Conservation (phyloP, 1,140 invertebrate species). For the Heliothis virescens region DNA sequence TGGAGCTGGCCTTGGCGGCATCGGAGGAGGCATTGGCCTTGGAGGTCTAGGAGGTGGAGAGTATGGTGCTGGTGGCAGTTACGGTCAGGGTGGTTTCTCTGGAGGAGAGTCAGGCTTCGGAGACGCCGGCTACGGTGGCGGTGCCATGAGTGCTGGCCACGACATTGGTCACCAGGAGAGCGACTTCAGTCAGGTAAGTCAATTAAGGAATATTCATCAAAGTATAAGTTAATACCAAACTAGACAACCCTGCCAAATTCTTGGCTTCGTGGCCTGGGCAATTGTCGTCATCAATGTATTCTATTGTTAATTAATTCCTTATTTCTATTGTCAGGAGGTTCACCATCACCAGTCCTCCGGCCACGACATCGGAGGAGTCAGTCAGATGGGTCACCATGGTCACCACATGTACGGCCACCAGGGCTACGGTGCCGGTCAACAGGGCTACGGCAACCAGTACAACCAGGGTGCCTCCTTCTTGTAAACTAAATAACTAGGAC, state of each 20-base stretch:
- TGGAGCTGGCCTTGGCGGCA: not conserved
- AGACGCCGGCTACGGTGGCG: conserved; percentile 3
- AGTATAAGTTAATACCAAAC: not conserved
- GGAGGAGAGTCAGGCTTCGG: conserved; percentile 11
- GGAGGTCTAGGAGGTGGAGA: not conserved
- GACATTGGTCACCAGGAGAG: conserved; percentile 34
- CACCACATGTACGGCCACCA: conserved; percentile 15
- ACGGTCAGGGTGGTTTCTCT: conserved; percentile 17
- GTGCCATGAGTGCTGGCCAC: conserved; percentile 9
- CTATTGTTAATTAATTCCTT: not conserved
- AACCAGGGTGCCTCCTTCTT: not conserved
- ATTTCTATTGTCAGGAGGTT: not conserved
- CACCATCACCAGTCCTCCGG: conserved; percentile 13
- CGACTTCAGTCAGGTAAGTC: conserved; percentile 26
- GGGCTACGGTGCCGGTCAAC: conserved; percentile 9
- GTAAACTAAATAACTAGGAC: not conserved
- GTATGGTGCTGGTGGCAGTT: not conserved
- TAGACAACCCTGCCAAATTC: no score
- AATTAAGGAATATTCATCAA: not conserved
- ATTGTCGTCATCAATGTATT: no score
- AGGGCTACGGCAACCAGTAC: conserved; percentile 19
- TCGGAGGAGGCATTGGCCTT: not conserved
- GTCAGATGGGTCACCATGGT: not conserved
- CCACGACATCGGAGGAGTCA: conserved; percentile 43
- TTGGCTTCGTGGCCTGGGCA: no score